Evolutionary conservation across 2,888 invertebrate genomes (phyloP).

Genomic region (Serrognathus titanus): DNA sequence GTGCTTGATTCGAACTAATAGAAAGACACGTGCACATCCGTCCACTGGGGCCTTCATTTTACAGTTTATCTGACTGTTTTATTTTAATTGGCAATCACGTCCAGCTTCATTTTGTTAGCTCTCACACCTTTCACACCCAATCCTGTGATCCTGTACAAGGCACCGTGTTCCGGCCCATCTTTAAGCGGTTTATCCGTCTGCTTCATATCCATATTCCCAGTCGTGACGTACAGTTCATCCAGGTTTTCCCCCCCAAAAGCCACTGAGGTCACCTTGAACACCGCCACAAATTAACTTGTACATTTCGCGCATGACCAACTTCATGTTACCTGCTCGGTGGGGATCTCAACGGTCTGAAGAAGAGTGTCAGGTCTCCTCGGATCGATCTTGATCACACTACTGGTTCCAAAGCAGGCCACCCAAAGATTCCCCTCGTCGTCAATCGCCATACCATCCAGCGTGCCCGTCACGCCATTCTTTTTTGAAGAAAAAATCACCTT

Average conservation of each 20-base stretch:
- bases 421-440: conserved; percentile 74
- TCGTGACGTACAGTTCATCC: conserved; percentile 8
- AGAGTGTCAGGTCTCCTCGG: conserved; percentile 53
- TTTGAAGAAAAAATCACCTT: conserved; percentile 56
- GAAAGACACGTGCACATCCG: no score
- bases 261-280: conserved; percentile 55
- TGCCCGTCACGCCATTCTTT: conserved; percentile 41
- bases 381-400: conserved; percentile 57
- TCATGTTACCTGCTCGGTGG: conserved; percentile 57
- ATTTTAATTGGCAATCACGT: conserved; percentile 1
- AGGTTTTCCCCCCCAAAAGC: conserved; percentile 64
- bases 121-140: conserved; percentile 56
- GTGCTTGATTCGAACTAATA: no score
- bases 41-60: no score
- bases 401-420: conserved; percentile 70
- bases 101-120: conserved; percentile 37
- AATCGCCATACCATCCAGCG: conserved; percentile 73
- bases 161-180: conserved; percentile 43
- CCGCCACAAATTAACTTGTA: background rate
- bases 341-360: conserved; percentile 59
- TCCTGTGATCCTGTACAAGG: conserved; percentile 59
- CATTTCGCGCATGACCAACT: conserved; percentile 24
- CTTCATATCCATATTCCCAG: background rate
- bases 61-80: no score
- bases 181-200: background rate